Conservation (phyloP, 2,113 vertebrate genomes). For the Prionailurus bengalensis region DNA sequence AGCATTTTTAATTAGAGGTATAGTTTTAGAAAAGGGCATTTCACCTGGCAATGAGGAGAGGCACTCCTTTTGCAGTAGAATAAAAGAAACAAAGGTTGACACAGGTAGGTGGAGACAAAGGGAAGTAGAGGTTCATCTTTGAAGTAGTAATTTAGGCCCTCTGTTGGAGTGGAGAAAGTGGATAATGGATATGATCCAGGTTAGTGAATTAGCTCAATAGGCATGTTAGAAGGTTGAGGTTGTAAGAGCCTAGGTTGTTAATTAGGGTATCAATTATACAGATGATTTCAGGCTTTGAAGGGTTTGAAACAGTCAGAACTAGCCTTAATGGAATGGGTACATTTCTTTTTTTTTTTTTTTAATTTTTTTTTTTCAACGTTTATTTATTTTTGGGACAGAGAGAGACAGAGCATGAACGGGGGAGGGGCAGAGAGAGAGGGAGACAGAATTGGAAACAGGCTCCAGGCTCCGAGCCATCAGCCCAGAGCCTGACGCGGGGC, state of each 20-base stretch:
- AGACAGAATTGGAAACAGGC: too few relatives aligned
- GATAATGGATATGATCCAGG: neutral
- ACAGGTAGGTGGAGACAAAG: neutral
- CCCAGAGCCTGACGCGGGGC: too few relatives aligned
- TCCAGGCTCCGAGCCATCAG: too few relatives aligned
- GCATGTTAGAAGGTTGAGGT: neutral
- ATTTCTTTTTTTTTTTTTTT: neutral
- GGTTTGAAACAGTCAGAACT: neutral
- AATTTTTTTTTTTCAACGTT: too few relatives aligned
- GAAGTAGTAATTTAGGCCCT: neutral
- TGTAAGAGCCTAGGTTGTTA: neutral
- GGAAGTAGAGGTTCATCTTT: neutral
- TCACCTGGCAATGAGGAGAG: neutral
- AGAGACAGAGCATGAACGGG: too few relatives aligned
- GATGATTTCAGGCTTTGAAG: neutral
- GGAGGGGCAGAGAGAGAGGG: too few relatives aligned
- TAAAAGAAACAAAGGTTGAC: neutral
- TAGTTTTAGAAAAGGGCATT: constrained; percentile 41
- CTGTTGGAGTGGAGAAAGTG: neutral
- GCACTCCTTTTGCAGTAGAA: neutral
- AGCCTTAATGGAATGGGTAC: neutral
- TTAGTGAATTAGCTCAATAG: constrained; percentile 7
- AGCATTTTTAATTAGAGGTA: constrained; percentile 20
- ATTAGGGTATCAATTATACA: neutral
- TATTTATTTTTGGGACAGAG: too few relatives aligned